These are phyloP conservation scores for Cyphomyrus plagiostoma DNA, from an alignment of 2,113 vertebrate genomes.

Conservation along the genomic window DNA sequence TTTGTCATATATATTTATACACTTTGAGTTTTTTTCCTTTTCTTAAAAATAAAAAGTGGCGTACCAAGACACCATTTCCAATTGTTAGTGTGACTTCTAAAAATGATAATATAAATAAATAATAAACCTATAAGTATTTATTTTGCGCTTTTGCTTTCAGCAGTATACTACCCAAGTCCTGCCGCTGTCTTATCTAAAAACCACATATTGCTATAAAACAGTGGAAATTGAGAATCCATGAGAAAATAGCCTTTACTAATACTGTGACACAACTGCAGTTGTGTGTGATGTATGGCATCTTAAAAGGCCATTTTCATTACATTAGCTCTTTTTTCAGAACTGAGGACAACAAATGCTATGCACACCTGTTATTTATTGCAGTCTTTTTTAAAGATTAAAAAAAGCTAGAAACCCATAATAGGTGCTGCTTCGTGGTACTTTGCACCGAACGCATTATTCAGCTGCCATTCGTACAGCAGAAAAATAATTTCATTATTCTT, in stretches of 20 bases:
- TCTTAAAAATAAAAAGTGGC: background rate
- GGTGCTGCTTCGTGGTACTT: conserved; percentile 6
- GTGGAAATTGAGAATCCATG: background rate
- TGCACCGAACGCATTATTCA: conserved; percentile 18
- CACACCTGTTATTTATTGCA: conserved; percentile 21
- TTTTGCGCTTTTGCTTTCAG: background rate
- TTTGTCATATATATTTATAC: background rate
- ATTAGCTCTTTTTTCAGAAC: background rate
- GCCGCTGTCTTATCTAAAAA: background rate
- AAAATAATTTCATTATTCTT: conserved; percentile 27
- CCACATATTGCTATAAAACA: background rate
- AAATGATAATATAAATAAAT: background rate
- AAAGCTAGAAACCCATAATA: conserved; percentile 20
- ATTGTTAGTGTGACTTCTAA: background rate
- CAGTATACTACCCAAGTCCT: background rate
- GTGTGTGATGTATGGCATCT: conserved; percentile 11
- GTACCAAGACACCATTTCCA: background rate
- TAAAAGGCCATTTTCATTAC: conserved; percentile 17
- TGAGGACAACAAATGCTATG: background rate
- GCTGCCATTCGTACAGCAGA: background rate
- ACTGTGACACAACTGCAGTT: background rate
- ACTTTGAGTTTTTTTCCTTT: background rate
- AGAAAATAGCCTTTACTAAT: background rate
- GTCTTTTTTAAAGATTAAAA: conserved; percentile 20
- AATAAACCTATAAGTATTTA: background rate